Percentiles rank a stretch among this genome's conserved stretches.
Evolutionary conservation across 2,797 vertebrate species (phyloP).

Genomic region (Hybognathus amarus): DNA sequence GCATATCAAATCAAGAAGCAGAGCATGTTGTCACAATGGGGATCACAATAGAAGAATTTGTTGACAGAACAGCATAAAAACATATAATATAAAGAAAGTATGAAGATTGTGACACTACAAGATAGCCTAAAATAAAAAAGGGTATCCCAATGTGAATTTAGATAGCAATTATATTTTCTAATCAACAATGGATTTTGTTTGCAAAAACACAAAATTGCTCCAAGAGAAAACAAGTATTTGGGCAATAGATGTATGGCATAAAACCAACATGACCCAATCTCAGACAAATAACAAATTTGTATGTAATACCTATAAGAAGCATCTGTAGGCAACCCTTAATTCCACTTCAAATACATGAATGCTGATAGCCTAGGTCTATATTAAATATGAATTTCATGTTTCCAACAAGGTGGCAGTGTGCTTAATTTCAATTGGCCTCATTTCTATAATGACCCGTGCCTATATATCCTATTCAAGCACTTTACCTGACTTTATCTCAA

Average conservation of each 20-base stretch:
- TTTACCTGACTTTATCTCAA: conserved; percentile 23
- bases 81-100: background rate
- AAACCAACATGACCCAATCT: background rate
- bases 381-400: background rate
- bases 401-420: background rate
- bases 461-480: background rate
- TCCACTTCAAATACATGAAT: background rate
- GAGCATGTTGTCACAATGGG: conserved; percentile 1
- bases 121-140: background rate
- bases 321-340: background rate
- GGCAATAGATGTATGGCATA: background rate
- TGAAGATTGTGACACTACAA: background rate
- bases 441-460: conserved; percentile 13
- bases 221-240: background rate
- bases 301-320: background rate
- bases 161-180: no score
- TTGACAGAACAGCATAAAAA: background rate
- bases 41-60: background rate
- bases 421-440: conserved; percentile 10
- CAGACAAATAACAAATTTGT: background rate
- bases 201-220: no score
- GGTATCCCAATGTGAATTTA: background rate
- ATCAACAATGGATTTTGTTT: no score
- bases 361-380: background rate
- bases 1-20: background rate